Evolutionary conservation across 2,797 vertebrate genomes (phyloP), one percentile per base, ranked within the genome.

Genomic region (Nasua narica): DNA sequence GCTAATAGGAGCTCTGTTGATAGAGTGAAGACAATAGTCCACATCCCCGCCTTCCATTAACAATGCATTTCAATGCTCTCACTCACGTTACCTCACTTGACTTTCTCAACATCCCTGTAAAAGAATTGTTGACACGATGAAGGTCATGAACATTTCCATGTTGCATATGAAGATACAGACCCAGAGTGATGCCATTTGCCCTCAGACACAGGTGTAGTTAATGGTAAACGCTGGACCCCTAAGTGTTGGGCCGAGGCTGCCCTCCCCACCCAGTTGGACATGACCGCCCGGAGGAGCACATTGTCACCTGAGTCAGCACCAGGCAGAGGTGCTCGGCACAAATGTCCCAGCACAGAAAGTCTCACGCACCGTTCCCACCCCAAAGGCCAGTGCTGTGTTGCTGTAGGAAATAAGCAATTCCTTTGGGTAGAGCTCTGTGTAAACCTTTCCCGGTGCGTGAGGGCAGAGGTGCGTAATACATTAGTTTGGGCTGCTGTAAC

Each of bases 401-500:
- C 29, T 14, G 0, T 23, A 25, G 43, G 70, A 58, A 58, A 58
- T 9, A 16, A 37, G 74, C 32, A 5, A 23, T 48, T 40, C 12
- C 43, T 23, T 37, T 58, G 48, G 72, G n/a, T 5, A 37, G 72
- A 87, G 15, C 23, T 56, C 43, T 29, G 56, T 58, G 2, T 9
- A 37, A 56, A 62, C 40, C 52, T 18, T 46, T 70, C 18, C 21
- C 6, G 13, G n/a, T 40, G n/a, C 7, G 13, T n/a, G 54, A 48
- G 4, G 35, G 8, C 29, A 29, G 46, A 58, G 50, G 1, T 1
- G 7, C 5, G 0, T 15, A 16, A 2, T 4, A 21, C n/a, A 3
- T 37, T 43, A 74, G 15, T n/a, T 40, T 76, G 43, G 40, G 56
- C n/a, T 58, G 14, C 62, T 7, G 0, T 21, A 76, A 70, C 7